Base-by-base conservation (phyloP, 2,888 invertebrate species). In the Schizotus pectinicornis region DNA sequence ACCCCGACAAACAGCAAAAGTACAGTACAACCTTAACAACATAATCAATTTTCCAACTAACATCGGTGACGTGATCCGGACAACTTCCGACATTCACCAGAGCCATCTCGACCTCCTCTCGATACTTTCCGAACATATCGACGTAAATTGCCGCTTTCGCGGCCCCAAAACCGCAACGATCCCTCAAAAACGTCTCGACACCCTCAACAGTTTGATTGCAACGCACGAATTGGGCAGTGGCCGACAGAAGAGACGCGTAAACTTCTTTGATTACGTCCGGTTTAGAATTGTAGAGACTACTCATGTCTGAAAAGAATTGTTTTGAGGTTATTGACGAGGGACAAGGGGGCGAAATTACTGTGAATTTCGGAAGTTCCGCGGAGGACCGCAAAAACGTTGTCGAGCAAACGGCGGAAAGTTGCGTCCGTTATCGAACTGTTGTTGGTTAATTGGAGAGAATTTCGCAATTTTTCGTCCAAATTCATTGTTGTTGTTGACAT, bases 41-140 rank as follows among this genome's bases (percentile, higher is more conserved):
- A 61, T 77, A 84, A 75, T 86, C 85, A n/a, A 86, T 77, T 72
- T 85, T 85, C 86, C 86, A 86, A 59, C 84, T 82, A 0, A 83
- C 82, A 64, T 86, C 85, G 1, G 81, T 81, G 53, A 86, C 81
- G 67, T 84, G 84, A 0, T 85, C 84, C 59, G 84, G 74, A 63
- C 77, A 73, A 35, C 62, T 70, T 3, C 78, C 79, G 50, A 79
- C 74, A 63, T 75, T 76, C 30, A 77, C 69, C 33, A 80, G 65
- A 36, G 71, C 59, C 22, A 72, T 68, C 64, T 75, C 70, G 36
- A 79, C 61, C 34, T 65, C 63, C 6, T 63, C 45, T 56, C 69
- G 71, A 61, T 75, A 66, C 50, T 66, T 71, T 8, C 73, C 72
- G 59, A 77, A 79, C 22, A 71, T 57, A 12, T 72, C 70, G 5